Conservation (phyloP, 2,113 vertebrate species). For the Oceanodroma tethys region DNA sequence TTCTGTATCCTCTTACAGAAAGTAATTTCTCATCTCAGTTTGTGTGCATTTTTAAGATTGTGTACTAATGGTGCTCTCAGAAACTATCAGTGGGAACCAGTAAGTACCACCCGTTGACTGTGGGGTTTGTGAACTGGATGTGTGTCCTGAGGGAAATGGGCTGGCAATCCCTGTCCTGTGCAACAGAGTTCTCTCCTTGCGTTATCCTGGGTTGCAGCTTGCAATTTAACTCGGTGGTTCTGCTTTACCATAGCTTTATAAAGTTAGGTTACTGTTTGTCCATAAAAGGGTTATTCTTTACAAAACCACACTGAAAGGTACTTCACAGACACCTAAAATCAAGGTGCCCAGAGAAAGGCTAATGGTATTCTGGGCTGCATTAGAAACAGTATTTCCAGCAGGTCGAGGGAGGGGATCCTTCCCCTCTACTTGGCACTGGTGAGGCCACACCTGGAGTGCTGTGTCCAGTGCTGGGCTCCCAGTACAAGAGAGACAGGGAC, state of each 20-base stretch:
- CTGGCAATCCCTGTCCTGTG: not conserved
- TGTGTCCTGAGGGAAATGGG: not conserved
- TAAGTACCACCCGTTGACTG: not conserved
- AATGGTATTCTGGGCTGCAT: not conserved
- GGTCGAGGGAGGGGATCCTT: not conserved
- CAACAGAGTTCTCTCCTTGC: not conserved
- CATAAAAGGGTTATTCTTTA: not conserved
- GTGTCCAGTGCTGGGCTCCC: not conserved
- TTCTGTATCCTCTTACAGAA: not conserved
- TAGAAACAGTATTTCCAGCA: not conserved
- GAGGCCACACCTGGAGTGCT: not conserved
- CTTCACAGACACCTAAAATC: not conserved
- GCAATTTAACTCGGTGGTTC: not conserved
- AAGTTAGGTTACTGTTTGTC: not conserved
- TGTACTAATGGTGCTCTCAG: not conserved
- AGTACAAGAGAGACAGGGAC: no score
- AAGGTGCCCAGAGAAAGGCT: not conserved
- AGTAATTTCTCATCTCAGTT: not conserved
- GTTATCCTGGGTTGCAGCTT: not conserved
- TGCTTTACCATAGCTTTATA: not conserved
- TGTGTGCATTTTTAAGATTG: not conserved
- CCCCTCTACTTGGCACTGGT: accelerated
- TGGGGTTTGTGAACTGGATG: not conserved
- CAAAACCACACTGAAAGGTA: not conserved
- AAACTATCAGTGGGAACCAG: not conserved